phyloP scores from a whole-genome alignment of 1,140 invertebrate genomes.

The Drosophila arawakana region DNA sequence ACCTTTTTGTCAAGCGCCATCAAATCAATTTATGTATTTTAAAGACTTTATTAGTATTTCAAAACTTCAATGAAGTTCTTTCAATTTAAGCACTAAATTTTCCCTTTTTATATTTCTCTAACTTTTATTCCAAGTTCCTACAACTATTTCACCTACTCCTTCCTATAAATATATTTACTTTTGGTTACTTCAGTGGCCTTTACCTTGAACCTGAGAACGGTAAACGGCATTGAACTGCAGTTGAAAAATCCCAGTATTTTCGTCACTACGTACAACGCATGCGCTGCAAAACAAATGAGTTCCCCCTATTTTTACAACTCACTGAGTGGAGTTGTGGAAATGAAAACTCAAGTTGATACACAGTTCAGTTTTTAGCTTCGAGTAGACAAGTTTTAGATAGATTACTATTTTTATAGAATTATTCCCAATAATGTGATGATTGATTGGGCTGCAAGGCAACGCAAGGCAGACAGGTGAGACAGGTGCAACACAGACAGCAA shows the following conservation, averaged over 20 bases:
- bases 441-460: not conserved
- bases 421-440: not conserved
- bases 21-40: no score
- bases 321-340: not conserved
- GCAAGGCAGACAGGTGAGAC: constrained; percentile 44
- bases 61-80: no score
- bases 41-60: no score
- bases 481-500: not conserved
- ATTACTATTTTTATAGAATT: no score
- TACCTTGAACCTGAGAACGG: constrained; percentile 73
- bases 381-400: constrained; percentile 37
- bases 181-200: constrained; percentile 26
- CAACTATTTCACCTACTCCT: not conserved
- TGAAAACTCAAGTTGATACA: not conserved
- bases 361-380: constrained; percentile 54
- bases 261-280: constrained; percentile 23
- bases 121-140: no score
- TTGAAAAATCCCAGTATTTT: constrained; percentile 32
- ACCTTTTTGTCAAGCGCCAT: no score
- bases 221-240: constrained; percentile 33
- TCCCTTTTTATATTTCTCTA: no score
- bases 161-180: not conserved
- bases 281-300: constrained; percentile 14
- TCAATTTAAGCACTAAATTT: no score
- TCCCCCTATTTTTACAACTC: constrained; percentile 30